Evolutionary conservation across 2,797 vertebrate species (phyloP), one percentile per base, ranked within the genome.

Genomic region (Sebastes cheni): DNA sequence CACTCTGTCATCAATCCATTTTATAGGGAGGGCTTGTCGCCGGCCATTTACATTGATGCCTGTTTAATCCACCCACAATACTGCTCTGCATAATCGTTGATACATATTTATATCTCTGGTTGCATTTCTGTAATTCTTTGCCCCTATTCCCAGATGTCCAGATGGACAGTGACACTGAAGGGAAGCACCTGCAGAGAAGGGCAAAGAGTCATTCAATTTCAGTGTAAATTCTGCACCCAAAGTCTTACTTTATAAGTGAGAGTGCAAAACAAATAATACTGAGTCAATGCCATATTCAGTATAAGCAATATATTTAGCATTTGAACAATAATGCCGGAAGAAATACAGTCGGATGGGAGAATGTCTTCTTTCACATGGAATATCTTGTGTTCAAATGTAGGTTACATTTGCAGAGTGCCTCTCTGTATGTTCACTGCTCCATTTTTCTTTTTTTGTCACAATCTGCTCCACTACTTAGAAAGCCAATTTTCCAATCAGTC

Each of bases 141-240:
- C 50, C 76, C 30, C 42, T 75, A 56, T 81, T 77, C 72, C 55
- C 78, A 72, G 68, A 79, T 80, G 82, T 58, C 87, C 90, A 92
- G 86, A 91, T 93, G 91, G 92, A 89, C 80, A 85, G 79, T 86
- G 82, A 92, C 74, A 84, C 66, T 50, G 69, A 77, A 25, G 78
- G 74, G 76, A 85, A 84, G 75, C 83, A 88, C 92, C 87, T 75
- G 74, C 83, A 89, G 88, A 88, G 82, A 85, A 67, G 72, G 46
- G 69, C 25, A 77, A 77, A 76, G 55, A 81, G 64, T 89, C 39
- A 75, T 55, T 66, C 7, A 52, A 56, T 52, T 78, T 74, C 65
- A 70, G 87, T 65, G 61, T 42, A 62, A 72, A 81, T 66, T 82
- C 56, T 59, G 8, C 6, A 32, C 13, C 14, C 11, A 59, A 59